These are phyloP conservation scores for Montipora efflorescens DNA, from an alignment of 64 coral and sea anemone genomes.

Conservation along the genomic window DNA sequence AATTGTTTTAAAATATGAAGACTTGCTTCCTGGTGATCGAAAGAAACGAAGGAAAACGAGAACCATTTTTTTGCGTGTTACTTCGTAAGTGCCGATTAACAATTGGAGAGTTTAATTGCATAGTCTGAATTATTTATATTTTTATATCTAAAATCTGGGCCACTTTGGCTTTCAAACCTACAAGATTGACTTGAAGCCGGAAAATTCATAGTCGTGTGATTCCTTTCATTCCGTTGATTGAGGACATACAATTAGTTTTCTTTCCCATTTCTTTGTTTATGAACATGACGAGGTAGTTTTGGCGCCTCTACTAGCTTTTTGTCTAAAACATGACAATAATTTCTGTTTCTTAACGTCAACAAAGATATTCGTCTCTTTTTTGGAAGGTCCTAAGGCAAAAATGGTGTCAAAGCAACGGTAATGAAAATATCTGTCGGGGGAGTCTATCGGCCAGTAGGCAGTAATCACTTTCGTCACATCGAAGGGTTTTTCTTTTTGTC, in stretches of 20 bases:
- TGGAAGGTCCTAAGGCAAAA: not conserved
- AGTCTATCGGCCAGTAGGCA: too few species aligned
- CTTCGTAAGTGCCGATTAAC: slow-evolving; percentile 27
- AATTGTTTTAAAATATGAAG: not conserved
- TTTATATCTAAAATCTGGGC: not conserved
- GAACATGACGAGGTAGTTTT: not conserved
- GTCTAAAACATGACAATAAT: not conserved
- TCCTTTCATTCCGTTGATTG: not conserved
- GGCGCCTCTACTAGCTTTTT: not conserved
- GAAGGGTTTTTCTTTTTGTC: too few species aligned
- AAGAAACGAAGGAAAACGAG: slow-evolving; percentile 21
- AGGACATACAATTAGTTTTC: not conserved
- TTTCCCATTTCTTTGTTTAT: not conserved
- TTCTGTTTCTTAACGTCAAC: not conserved
- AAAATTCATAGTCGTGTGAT: too few species aligned
- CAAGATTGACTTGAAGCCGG: not conserved
- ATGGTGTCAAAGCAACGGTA: not conserved
- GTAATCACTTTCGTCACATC: too few species aligned
- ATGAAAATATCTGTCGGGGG: not conserved
- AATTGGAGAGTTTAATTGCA: slow-evolving; percentile 3
- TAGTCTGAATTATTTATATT: not conserved
- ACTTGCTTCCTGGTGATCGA: slow-evolving; percentile 1
- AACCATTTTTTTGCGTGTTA: slow-evolving; percentile 7
- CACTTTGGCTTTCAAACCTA: not conserved
- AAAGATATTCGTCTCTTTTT: not conserved